Percentiles rank a stretch among this genome's conserved stretches.
Evolutionary conservation across 2,797 vertebrate species (phyloP).

Genomic region (Malacoctenus gilli): DNA sequence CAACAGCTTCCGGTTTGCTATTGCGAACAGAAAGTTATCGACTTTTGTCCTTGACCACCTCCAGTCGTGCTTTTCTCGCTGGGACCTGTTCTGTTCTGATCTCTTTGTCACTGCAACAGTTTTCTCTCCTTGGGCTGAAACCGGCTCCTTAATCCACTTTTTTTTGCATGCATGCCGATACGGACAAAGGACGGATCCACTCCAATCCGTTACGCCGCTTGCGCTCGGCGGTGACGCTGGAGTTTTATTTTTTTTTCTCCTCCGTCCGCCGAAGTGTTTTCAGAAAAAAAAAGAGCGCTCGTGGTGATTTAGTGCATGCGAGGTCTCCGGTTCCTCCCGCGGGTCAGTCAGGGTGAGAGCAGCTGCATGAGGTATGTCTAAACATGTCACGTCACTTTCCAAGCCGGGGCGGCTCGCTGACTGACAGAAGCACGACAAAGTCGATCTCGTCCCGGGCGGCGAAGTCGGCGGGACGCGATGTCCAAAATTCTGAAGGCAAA

Average conservation of each 20-base stretch:
- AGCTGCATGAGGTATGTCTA: constrained; percentile 58
- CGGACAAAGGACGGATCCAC: too few relatives aligned
- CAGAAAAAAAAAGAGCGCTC: constrained; percentile 9
- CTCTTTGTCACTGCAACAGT: too few relatives aligned
- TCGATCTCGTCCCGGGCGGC: constrained; percentile 61
- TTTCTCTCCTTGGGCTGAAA: too few relatives aligned
- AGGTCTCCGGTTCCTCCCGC: constrained; percentile 26
- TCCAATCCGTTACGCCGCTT: too few relatives aligned
- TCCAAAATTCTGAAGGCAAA: constrained; percentile 33
- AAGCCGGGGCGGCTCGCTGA: constrained; percentile 65
- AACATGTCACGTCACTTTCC: constrained; percentile 65
- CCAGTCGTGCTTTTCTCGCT: too few relatives aligned
- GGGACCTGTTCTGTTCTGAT: too few relatives aligned
- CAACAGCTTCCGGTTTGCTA: too few relatives aligned
- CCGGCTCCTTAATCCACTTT: too few relatives aligned
- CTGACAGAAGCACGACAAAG: constrained; percentile 73
- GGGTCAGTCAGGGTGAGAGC: constrained; percentile 58
- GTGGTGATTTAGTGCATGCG: constrained; percentile 26
- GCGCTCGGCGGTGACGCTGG: not conserved
- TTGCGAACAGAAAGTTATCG: too few relatives aligned
- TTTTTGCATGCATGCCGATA: too few relatives aligned
- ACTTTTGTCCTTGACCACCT: too few relatives aligned
- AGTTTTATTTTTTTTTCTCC: constrained; percentile 13
- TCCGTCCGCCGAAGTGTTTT: constrained; percentile 5
- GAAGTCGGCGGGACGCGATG: constrained; percentile 40